These are phyloP conservation scores for Gerris lacustris DNA, from an alignment of 2,888 invertebrate genomes.

Conservation along the genomic window DNA sequence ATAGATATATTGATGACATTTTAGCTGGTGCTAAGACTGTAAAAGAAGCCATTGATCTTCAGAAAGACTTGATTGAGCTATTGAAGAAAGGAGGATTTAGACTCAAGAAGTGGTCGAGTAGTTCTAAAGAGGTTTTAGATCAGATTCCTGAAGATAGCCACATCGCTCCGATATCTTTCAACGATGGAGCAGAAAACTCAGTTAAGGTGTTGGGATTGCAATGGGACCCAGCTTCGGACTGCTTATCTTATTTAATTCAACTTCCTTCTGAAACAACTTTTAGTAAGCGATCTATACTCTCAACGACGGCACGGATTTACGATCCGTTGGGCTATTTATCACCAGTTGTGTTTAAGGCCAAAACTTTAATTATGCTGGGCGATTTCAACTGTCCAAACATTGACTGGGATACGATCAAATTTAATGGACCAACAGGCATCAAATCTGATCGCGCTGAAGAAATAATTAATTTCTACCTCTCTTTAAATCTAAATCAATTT, in stretches of 20 bases:
- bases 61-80: slow-evolving; percentile 23
- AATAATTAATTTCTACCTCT: no score
- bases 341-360: neutral
- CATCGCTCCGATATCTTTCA: slow-evolving; percentile 16
- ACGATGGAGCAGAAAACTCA: slow-evolving; percentile 9
- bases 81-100: slow-evolving; percentile 21
- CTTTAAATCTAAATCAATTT: no score
- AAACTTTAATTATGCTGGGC: no score
- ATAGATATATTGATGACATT: slow-evolving; percentile 31
- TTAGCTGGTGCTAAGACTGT: slow-evolving; percentile 24
- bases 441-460: no score
- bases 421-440: no score
- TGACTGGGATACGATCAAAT: no score
- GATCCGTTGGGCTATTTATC: neutral
- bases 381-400: no score
- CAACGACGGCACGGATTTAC: neutral
- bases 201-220: slow-evolving; percentile 20
- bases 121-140: slow-evolving; percentile 15
- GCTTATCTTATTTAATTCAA: slow-evolving; percentile 12
- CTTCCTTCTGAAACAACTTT: neutral
- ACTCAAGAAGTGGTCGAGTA: slow-evolving; percentile 28
- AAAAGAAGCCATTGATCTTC: slow-evolving; percentile 23
- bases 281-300: neutral
- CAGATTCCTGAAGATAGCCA: slow-evolving; percentile 18
- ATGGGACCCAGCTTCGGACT: slow-evolving; percentile 18